Evolutionary conservation across 2,797 vertebrate species (phyloP).

Genomic region (Hylomyscus alleni): DNA sequence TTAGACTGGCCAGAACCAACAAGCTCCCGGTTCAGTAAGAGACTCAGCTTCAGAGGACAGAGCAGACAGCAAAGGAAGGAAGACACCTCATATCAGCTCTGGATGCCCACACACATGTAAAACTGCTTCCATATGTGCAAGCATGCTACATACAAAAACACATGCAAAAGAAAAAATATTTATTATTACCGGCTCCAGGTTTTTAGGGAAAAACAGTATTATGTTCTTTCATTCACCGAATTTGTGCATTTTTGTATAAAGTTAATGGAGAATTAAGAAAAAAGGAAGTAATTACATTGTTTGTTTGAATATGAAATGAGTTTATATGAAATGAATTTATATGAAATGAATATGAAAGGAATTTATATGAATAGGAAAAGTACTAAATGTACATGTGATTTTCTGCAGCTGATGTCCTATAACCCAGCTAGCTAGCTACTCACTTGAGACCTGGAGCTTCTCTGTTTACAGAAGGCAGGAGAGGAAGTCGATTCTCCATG

Average conservation of each 20-base stretch:
- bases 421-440: constrained; percentile 17
- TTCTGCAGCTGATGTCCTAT: neutral
- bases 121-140: neutral
- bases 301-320: neutral
- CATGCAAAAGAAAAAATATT: neutral
- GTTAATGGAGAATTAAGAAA: neutral
- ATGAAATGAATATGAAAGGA: neutral
- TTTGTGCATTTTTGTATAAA: neutral
- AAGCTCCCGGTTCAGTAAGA: too few relatives aligned
- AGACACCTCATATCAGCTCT: neutral
- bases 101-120: neutral
- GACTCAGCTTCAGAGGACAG: neutral
- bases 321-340: neutral
- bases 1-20: neutral
- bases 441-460: neutral
- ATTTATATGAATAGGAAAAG: neutral
- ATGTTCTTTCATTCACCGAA: constrained; percentile 17
- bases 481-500: neutral
- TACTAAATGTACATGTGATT: neutral
- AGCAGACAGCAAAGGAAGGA: neutral
- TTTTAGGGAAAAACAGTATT: neutral
- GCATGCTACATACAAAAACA: neutral
- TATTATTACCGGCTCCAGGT: constrained; percentile 50
- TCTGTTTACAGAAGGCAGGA: neutral
- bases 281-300: constrained; percentile 1